Conservation (phyloP, 2,797 vertebrate species). For the Myotis pilosus region DNA sequence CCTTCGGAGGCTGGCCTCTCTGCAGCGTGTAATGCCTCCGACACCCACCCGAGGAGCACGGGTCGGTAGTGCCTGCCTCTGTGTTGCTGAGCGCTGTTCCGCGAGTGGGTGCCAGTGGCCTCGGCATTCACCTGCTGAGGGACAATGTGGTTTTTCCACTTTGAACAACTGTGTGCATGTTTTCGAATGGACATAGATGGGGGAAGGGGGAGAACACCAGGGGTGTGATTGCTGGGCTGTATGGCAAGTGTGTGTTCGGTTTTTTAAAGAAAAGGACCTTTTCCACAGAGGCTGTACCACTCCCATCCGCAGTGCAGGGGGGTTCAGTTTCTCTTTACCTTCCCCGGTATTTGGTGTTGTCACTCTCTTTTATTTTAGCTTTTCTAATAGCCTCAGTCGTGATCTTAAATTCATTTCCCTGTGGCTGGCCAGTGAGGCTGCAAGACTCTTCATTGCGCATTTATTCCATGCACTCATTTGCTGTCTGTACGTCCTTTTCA, state of each 20-base stretch:
- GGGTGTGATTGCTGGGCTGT: background rate
- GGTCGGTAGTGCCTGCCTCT: background rate
- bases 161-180: background rate
- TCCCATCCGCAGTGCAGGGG: background rate
- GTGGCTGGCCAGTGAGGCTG: background rate
- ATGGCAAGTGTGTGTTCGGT: background rate
- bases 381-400: accelerated
- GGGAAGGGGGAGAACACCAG: background rate
- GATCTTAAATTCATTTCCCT: background rate
- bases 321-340: background rate
- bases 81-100: background rate
- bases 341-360: background rate
- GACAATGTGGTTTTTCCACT: background rate
- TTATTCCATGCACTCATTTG: background rate
- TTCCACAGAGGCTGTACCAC: background rate
- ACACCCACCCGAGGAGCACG: background rate
- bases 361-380: background rate
- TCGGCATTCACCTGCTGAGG: background rate
- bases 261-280: background rate
- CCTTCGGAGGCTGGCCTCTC: background rate
- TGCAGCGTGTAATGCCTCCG: background rate
- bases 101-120: accelerated
- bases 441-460: background rate
- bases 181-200: background rate
- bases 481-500: background rate